phyloP scores from a whole-genome alignment of 2,888 invertebrate genomes.

The Phyto melanocephala region DNA sequence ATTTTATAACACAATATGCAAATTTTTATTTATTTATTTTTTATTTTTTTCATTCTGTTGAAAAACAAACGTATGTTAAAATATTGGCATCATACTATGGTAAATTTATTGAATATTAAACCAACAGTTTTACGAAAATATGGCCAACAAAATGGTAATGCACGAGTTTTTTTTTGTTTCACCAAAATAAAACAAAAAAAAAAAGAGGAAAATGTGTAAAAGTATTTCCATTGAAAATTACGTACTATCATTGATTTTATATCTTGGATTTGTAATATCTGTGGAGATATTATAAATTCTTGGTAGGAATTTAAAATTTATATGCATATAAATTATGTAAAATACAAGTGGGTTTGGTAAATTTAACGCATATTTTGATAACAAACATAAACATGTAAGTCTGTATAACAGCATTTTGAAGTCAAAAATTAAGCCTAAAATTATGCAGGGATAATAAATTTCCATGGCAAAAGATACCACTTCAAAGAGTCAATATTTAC shows the following conservation, averaged over 20 bases:
- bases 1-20: conserved; percentile 62
- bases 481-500: not conserved
- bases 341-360: not conserved
- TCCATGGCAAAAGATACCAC: not conserved
- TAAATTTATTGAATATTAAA: conserved; percentile 63
- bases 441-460: not conserved
- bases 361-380: conserved; percentile 21
- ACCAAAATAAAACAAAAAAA: not conserved
- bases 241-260: conserved; percentile 49
- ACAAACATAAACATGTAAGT: not conserved
- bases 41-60: no score
- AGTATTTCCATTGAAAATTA: not conserved
- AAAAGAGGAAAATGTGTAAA: not conserved
- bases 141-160: conserved; percentile 53
- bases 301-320: conserved; percentile 31
- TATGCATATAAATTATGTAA: conserved; percentile 52
- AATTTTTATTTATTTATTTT: no score
- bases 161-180: conserved; percentile 43
- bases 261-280: conserved; percentile 30
- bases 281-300: conserved; percentile 26
- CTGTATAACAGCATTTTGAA: not conserved
- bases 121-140: conserved; percentile 47
- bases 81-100: conserved; percentile 60
- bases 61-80: conserved; percentile 58
- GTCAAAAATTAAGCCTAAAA: not conserved